These are phyloP conservation scores for Lophotriccus pileatus DNA, from an alignment of 2,797 vertebrate genomes.

Conservation along the genomic window DNA sequence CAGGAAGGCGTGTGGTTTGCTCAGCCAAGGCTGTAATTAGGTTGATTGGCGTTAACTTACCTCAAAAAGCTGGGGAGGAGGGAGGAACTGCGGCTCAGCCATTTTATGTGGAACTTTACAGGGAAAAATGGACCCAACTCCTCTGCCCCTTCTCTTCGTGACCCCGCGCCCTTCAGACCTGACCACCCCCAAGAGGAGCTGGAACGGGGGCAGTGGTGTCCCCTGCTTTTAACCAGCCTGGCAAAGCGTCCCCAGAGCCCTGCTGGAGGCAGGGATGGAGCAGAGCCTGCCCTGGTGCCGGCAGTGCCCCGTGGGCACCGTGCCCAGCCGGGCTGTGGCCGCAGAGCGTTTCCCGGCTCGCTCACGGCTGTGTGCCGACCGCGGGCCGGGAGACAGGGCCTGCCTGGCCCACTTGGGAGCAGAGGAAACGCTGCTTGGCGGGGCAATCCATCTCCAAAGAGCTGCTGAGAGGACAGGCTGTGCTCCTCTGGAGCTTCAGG, in stretches of 20 bases:
- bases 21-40: conserved; percentile 30
- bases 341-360: background rate
- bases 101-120: background rate
- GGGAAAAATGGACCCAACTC: background rate
- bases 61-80: conserved; percentile 10
- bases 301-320: background rate
- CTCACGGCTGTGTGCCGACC: conserved; percentile 8
- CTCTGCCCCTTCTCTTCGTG: background rate
- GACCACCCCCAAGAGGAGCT: background rate
- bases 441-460: background rate
- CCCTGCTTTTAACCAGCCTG: rapidly evolving
- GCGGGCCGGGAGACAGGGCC: background rate
- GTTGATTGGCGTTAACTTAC: conserved; percentile 35
- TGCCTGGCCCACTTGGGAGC: background rate
- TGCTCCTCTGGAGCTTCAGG: background rate
- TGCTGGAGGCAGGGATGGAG: background rate
- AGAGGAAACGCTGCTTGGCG: background rate
- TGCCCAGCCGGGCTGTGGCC: background rate
- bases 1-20: conserved; percentile 36
- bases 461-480: background rate
- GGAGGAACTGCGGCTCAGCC: background rate
- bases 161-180: background rate
- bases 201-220: background rate
- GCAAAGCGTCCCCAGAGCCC: background rate
- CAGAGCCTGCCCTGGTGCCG: background rate